Percentiles rank a stretch among this genome's conserved stretches.
phyloP scores from a whole-genome alignment of 2,888 invertebrate species.

The Rotaria macrura region DNA sequence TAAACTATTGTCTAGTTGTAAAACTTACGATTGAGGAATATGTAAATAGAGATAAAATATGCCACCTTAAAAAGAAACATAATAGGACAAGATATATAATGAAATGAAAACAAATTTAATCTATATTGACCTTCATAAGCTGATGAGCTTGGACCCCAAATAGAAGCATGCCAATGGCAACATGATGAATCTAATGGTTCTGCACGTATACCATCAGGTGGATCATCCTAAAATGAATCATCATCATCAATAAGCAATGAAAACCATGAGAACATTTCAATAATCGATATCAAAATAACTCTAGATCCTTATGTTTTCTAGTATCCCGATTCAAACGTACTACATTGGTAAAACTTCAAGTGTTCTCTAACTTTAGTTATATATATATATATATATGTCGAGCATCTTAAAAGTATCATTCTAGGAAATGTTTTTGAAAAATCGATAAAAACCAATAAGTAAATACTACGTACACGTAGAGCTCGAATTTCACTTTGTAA shows the following conservation, averaged over 20 bases:
- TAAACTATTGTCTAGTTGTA: not conserved
- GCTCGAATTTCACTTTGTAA: slow-evolving; percentile 59
- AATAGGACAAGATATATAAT: not conserved
- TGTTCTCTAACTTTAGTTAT: too few relatives aligned
- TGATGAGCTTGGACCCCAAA: slow-evolving; percentile 78
- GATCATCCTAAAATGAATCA: slow-evolving; percentile 54
- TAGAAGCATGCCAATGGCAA: slow-evolving; percentile 85
- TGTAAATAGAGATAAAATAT: slow-evolving; percentile 78
- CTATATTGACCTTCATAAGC: slow-evolving; percentile 65
- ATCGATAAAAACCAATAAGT: too few relatives aligned
- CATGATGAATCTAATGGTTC: slow-evolving; percentile 67
- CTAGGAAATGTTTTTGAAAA: too few relatives aligned
- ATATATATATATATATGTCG: too few relatives aligned
- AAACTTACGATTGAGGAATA: slow-evolving; percentile 58
- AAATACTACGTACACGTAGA: not conserved
- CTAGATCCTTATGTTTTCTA: too few relatives aligned
- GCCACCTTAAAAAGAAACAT: slow-evolving; percentile 58
- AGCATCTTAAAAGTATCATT: too few relatives aligned
- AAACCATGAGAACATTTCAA: too few relatives aligned
- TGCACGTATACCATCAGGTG: slow-evolving; percentile 74
- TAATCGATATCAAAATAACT: too few relatives aligned
- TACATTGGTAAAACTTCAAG: too few relatives aligned
- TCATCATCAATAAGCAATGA: too few relatives aligned
- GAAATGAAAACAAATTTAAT: not conserved
- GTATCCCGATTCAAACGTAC: too few relatives aligned